Evolutionary conservation across 2,113 vertebrate species (phyloP).

Genomic region (Lota lota): DNA sequence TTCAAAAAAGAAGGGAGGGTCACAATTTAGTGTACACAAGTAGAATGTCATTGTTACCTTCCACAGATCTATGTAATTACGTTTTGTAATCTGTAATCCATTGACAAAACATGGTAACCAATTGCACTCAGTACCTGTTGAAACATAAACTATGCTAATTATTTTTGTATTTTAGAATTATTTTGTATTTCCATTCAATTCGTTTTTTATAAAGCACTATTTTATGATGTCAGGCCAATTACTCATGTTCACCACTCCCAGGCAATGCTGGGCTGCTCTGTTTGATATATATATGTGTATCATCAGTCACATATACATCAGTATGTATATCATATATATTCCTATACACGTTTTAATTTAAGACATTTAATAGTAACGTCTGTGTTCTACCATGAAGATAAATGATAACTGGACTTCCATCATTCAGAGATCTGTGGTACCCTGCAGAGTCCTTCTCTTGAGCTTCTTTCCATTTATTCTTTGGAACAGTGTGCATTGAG

Average conservation of each 20-base stretch:
- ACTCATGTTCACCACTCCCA: slow-evolving; percentile 82
- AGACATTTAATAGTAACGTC: slow-evolving; percentile 42
- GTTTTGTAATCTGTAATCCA: slow-evolving; percentile 80
- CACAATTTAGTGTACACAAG: no score
- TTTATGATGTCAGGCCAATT: slow-evolving; percentile 6
- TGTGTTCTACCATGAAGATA: slow-evolving; percentile 90
- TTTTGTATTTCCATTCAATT: not conserved
- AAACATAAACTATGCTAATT: slow-evolving; percentile 4
- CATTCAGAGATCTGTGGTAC: slow-evolving; percentile 11
- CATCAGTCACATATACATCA: no score
- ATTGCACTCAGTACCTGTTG: slow-evolving; percentile 80
- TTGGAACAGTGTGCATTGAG: no score
- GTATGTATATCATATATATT: slow-evolving; percentile 41
- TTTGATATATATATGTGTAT: slow-evolving; percentile 2
- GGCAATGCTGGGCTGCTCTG: slow-evolving; percentile 79
- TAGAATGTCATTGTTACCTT: no score
- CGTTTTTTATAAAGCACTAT: slow-evolving; percentile 15
- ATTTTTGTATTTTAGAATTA: no score
- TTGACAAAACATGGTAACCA: slow-evolving; percentile 82
- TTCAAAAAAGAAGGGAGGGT: slow-evolving; percentile 39
- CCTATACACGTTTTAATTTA: slow-evolving; percentile 35
- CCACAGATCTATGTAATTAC: no score
- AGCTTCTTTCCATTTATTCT: no score
- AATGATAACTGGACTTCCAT: slow-evolving; percentile 82
- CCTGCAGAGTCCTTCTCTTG: no score